Evolutionary conservation across 2,113 vertebrate genomes (phyloP), one percentile per base, ranked within the genome.

Genomic region (Saccopteryx bilineata): DNA sequence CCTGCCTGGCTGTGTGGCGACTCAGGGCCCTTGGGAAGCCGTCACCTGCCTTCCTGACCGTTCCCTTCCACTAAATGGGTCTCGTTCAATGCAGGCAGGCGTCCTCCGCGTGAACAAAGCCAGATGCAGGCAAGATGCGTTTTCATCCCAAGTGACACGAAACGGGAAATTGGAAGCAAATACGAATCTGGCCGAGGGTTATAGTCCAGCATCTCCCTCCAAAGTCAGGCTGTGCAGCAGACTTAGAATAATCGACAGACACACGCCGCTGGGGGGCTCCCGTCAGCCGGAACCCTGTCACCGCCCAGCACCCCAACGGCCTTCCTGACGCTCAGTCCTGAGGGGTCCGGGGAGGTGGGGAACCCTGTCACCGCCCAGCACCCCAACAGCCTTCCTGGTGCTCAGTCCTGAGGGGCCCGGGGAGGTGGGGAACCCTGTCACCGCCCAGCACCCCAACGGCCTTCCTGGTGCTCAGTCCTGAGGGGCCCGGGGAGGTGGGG

Each of bases 141-240:
- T 14, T 8, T 24, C 39, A 26, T 24, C n/a, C 18, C 3, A 9
- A 39, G 33, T 23, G 80, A 93, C 58, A n/a, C 0, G 52, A 85
- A 91, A 58, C 63, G 82, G 79, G 33, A n/a, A 63, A 31, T 65
- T 74, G 9, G 33, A 56, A 94, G 71, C 50, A 23, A 48, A 26
- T 50, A 46, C 61, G 58, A 72, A 52, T 19, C 56, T 46, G 63
- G 66, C 58, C 39, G 39, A 39, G 39, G 39, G 39, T 39, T 39
- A 3, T 39, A 39, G 39, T 39, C 65, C 91, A 93, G 91, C 93
- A 88, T 92, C 93, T 93, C 93, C 68, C 78, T 97, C 96, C 12
- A 48, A 98, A 97, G 98, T 97, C 98, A 98, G 96, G 96, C 97
- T 96, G 86, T 94, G 94, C 96, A 69, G 96, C 90, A 92, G 97